Base-by-base conservation (phyloP, 2,113 vertebrate genomes). In the Nicator chloris region DNA sequence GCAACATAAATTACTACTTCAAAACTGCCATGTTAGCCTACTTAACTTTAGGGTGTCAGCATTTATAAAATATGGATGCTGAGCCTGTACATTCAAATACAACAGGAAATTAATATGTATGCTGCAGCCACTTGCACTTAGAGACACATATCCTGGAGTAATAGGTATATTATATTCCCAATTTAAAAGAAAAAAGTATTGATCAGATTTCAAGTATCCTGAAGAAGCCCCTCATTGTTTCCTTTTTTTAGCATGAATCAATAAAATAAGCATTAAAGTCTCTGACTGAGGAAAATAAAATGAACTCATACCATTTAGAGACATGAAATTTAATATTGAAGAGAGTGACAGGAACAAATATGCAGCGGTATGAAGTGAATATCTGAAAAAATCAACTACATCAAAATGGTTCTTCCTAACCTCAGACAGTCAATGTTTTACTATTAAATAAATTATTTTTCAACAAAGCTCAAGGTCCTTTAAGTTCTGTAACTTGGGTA, bases 261-360 rank as follows among this genome's bases (percentile, higher is more conserved):
- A 96, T 97, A 96, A 94, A 86, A 94, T 50, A 86, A 92, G 91
- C 80, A 90, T 95, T 92, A 96, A 97, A 94, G 93, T 69, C 82
- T 88, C 88, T 96, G 92, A 95, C 93, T 93, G 91, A 94, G 69
- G 87, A 95, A 97, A 95, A 97, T 92, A 96, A 96, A 96, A 93
- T 4, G 2, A 95, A 66, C 84, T 90, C 47, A 54, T 66, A 85
- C 56, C 68, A 96, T 90, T 96, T 94, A 95, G 76, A 94, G 85
- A 82, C 87, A 91, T 53, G 37, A 94, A 94, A 96, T 94, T 81
- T 86, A 96, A 94, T 90, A 83, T 1, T 81, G 79, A 66, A 54
- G n/a, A 95, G 64, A 92, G 56, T 71, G 92, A 94, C 79, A 96
- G 64, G 64, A 90, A 94, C 76, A 93, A 95, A 96, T 86, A 93